phyloP scores from a whole-genome alignment of 2,888 invertebrate species.

The Flabesymbios commensalis region DNA sequence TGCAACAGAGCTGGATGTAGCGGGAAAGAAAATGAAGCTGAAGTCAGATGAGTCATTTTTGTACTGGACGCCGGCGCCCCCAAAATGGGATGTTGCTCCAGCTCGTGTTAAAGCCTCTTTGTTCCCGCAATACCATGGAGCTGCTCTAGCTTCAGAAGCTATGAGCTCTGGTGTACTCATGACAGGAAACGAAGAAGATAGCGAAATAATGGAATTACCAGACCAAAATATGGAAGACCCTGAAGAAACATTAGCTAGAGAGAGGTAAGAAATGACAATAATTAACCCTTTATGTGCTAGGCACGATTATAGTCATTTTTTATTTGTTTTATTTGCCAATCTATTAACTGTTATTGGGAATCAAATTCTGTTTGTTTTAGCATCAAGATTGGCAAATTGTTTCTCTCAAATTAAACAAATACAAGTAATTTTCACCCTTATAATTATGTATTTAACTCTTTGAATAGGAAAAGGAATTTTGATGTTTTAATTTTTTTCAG shows the following conservation, averaged over 20 bases:
- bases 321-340: too few relatives aligned
- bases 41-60: conserved; percentile 49
- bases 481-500: conserved; percentile 11
- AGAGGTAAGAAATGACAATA: background rate
- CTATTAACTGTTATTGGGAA: too few relatives aligned
- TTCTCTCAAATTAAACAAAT: too few relatives aligned
- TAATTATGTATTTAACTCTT: too few relatives aligned
- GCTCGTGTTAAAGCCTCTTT: conserved; percentile 45
- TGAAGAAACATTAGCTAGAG: background rate
- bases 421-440: too few relatives aligned
- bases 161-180: too few relatives aligned
- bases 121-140: conserved; percentile 50
- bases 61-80: conserved; percentile 60
- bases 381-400: too few relatives aligned
- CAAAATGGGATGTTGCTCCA: conserved; percentile 55
- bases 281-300: too few relatives aligned
- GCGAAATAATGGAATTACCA: background rate
- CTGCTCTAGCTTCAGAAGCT: conserved; percentile 15
- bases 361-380: too few relatives aligned
- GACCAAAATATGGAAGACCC: background rate
- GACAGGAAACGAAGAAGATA: background rate
- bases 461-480: too few relatives aligned
- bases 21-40: conserved; percentile 41
- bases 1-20: conserved; percentile 35
- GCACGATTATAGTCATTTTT: too few relatives aligned